Percentiles rank a stretch among this genome's conserved stretches.
These are phyloP conservation scores for Apogon talboti DNA, from an alignment of 2,797 vertebrate species.

Conservation along the genomic window DNA sequence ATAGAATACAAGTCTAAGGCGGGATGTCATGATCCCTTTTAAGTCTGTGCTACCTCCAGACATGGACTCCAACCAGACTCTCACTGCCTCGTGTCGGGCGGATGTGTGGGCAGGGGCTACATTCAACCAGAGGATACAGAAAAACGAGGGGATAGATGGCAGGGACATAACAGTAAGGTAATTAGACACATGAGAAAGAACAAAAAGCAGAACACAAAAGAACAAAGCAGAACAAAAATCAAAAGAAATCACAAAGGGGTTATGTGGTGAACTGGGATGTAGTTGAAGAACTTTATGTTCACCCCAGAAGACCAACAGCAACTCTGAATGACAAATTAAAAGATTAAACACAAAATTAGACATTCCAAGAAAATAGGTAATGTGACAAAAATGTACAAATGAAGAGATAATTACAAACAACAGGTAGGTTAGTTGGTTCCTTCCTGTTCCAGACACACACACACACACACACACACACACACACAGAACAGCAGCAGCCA, in stretches of 20 bases:
- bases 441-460: conserved; percentile 46
- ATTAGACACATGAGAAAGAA: conserved; percentile 78
- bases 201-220: conserved; percentile 63
- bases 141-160: conserved; percentile 67
- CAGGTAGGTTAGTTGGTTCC: conserved; percentile 64
- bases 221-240: conserved; percentile 72
- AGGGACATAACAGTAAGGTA: conserved; percentile 73
- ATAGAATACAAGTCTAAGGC: conserved; percentile 52
- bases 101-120: conserved; percentile 93
- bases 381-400: conserved; percentile 56
- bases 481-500: conserved; percentile 57
- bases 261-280: conserved; percentile 56
- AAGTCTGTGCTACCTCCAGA: conserved; percentile 94
- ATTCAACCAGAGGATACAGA: conserved; percentile 78
- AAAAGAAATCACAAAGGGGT: conserved; percentile 58
- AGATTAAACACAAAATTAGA: conserved; percentile 68
- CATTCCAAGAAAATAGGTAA: conserved; percentile 52
- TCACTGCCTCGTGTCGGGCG: conserved; percentile 92
- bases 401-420: conserved; percentile 54
- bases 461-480: conserved; percentile 39
- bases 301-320: conserved; percentile 49
- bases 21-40: conserved; percentile 58
- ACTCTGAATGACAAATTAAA: conserved; percentile 62
- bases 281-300: conserved; percentile 39
- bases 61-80: conserved; percentile 98